These are phyloP conservation scores for Tenthredo scrophulariae DNA, from an alignment of 2,888 invertebrate species.

Conservation along the genomic window DNA sequence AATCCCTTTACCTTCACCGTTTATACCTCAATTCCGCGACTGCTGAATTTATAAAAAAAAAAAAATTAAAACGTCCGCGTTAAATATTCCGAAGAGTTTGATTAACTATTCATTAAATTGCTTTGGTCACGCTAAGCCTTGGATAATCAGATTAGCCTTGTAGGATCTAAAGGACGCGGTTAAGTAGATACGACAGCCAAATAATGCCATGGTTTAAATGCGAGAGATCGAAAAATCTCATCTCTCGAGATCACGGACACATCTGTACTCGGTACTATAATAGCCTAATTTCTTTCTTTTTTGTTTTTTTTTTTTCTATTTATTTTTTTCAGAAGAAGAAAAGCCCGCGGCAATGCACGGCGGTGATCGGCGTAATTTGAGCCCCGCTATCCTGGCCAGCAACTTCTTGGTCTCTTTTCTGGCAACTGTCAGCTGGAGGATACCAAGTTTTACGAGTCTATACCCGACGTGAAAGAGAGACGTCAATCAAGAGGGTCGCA, in stretches of 20 bases:
- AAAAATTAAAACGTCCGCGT: background rate
- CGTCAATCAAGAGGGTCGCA: conserved; percentile 25
- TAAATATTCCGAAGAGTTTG: conserved; percentile 8
- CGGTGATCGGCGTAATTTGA: conserved; percentile 75
- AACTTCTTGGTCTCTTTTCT: conserved; percentile 75
- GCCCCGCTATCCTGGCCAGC: conserved; percentile 75
- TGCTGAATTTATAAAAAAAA: background rate
- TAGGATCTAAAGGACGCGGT: background rate
- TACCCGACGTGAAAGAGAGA: conserved; percentile 74
- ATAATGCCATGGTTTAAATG: background rate
- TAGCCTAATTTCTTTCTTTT: background rate
- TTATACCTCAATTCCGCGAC: background rate
- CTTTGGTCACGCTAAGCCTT: conserved; percentile 14
- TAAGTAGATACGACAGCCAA: background rate
- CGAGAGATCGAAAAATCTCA: background rate
- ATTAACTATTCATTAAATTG: conserved; percentile 24
- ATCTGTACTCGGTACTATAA: background rate
- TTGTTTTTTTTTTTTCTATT: background rate
- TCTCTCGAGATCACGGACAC: background rate
- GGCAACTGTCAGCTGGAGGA: conserved; percentile 76
- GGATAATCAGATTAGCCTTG: conserved; percentile 4
- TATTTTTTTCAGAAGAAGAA: conserved; percentile 71
- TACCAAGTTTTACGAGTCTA: conserved; percentile 76
- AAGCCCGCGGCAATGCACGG: conserved; percentile 76
- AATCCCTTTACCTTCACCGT: background rate